Percentiles rank a stretch among this genome's conserved stretches.
Conservation (phyloP, 1,140 invertebrate genomes). For the Lordiphosa clarofinis region DNA sequence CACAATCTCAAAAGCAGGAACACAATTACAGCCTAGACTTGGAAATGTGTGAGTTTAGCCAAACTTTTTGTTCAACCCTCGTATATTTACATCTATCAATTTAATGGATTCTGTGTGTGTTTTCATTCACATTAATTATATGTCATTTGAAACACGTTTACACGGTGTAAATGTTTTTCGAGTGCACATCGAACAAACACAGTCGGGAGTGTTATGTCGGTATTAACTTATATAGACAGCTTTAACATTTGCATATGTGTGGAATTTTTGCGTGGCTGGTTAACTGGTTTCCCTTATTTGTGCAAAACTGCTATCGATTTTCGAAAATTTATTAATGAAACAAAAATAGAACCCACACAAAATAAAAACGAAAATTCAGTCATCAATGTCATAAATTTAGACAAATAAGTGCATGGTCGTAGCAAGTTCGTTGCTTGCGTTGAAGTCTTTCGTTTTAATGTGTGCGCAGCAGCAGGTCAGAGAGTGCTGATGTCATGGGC, state of each 20-base stretch:
- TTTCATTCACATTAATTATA: slow-evolving; percentile 70
- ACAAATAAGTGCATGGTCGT: slow-evolving; percentile 66
- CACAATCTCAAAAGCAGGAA: too few species aligned
- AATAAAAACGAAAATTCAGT: slow-evolving; percentile 39
- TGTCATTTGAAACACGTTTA: slow-evolving; percentile 66
- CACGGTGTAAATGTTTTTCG: slow-evolving; percentile 39
- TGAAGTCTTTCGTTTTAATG: slow-evolving; percentile 67
- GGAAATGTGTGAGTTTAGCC: too few species aligned
- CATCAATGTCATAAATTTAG: slow-evolving; percentile 60
- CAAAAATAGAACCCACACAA: slow-evolving; percentile 37
- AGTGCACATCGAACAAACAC: slow-evolving; percentile 23
- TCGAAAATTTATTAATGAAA: slow-evolving; percentile 68
- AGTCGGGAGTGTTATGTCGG: slow-evolving; percentile 5
- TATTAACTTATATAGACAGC: slow-evolving; percentile 51
- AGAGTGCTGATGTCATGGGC: slow-evolving; percentile 59
- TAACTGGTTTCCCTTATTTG: slow-evolving; percentile 62
- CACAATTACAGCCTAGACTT: too few species aligned
- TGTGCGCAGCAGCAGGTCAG: slow-evolving; percentile 12
- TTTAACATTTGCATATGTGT: slow-evolving; percentile 62
- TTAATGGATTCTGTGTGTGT: slow-evolving; percentile 12
- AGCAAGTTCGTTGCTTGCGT: slow-evolving; percentile 57
- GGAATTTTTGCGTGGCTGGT: slow-evolving; percentile 22
- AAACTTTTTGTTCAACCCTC: background rate
- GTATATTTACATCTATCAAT: slow-evolving; percentile 10
- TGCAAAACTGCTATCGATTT: slow-evolving; percentile 38